Percentiles rank a stretch among this genome's conserved stretches.
phyloP scores from a whole-genome alignment of 2,113 vertebrate species.

The Haliaeetus leucogaster region DNA sequence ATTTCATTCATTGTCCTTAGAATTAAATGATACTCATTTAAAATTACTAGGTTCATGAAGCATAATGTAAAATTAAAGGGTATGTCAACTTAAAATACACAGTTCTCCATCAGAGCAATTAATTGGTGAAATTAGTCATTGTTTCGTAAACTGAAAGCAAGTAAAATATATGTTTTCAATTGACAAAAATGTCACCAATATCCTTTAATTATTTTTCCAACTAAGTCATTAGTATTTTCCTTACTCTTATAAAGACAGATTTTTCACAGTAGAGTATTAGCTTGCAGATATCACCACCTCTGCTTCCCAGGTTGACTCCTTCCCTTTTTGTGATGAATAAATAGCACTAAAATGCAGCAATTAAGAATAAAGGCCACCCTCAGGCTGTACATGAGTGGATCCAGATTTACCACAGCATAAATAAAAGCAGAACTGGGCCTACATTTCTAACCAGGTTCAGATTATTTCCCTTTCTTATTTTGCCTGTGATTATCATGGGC shows the following conservation, averaged over 20 bases:
- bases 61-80: conserved; percentile 52
- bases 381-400: not conserved
- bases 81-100: conserved; percentile 38
- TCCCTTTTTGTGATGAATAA: conserved; percentile 13
- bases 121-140: conserved; percentile 56
- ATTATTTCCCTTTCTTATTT: not conserved
- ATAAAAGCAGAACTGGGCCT: not conserved
- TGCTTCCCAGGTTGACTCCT: conserved; percentile 18
- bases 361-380: conserved; percentile 45
- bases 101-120: conserved; percentile 45
- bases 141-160: conserved; percentile 54
- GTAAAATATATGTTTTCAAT: conserved; percentile 53
- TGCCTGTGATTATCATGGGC: not conserved
- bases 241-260: not conserved
- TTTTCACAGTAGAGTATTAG: conserved; percentile 36
- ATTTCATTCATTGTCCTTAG: conserved; percentile 28
- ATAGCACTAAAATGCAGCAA: conserved; percentile 20
- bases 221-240: conserved; percentile 49
- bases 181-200: conserved; percentile 44
- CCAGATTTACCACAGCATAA: not conserved
- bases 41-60: conserved; percentile 52
- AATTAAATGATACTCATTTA: conserved; percentile 47
- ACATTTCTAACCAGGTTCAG: not conserved
- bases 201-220: conserved; percentile 54
- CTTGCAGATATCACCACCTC: conserved; percentile 36